phyloP scores from a whole-genome alignment of 2,113 vertebrate species.

The Vidua chalybeata region DNA sequence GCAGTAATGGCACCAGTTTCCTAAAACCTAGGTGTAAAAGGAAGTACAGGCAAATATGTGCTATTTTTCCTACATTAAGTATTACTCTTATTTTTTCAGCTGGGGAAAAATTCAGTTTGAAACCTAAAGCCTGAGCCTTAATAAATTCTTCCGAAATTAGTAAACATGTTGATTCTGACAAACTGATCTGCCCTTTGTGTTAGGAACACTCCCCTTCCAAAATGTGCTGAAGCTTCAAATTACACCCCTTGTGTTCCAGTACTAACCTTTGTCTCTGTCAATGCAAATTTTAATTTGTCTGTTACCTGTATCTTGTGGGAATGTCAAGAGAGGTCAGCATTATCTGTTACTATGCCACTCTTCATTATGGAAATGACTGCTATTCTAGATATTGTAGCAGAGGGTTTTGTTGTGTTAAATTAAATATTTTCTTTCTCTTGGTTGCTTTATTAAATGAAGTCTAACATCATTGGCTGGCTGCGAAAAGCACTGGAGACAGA shows the following conservation, averaged over 20 bases:
- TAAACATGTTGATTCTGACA: not conserved
- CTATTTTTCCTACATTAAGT: not conserved
- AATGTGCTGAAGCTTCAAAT: not conserved
- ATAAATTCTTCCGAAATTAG: not conserved
- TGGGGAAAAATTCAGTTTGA: not conserved
- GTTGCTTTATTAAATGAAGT: slow-evolving; percentile 72
- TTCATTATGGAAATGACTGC: not conserved
- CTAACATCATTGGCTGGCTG: slow-evolving; percentile 97
- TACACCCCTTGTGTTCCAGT: not conserved
- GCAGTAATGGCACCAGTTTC: not conserved
- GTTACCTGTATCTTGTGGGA: not conserved
- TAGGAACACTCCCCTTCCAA: not conserved
- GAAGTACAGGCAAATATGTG: not conserved
- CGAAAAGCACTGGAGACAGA: slow-evolving; percentile 96
- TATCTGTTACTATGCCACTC: not conserved
- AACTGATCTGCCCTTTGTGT: not conserved
- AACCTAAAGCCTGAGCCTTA: not conserved
- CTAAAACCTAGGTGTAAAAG: not conserved
- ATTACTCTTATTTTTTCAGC: not conserved
- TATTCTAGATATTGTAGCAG: not conserved
- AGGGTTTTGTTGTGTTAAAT: not conserved
- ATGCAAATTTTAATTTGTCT: not conserved
- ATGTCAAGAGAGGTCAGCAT: not conserved
- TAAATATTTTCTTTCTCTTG: not conserved
- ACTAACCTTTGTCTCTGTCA: not conserved